A percentile compares a stretch with the other conserved stretches of the same genome.
phyloP scores from a whole-genome alignment of 2,113 vertebrate genomes.

The Etia nguti region DNA sequence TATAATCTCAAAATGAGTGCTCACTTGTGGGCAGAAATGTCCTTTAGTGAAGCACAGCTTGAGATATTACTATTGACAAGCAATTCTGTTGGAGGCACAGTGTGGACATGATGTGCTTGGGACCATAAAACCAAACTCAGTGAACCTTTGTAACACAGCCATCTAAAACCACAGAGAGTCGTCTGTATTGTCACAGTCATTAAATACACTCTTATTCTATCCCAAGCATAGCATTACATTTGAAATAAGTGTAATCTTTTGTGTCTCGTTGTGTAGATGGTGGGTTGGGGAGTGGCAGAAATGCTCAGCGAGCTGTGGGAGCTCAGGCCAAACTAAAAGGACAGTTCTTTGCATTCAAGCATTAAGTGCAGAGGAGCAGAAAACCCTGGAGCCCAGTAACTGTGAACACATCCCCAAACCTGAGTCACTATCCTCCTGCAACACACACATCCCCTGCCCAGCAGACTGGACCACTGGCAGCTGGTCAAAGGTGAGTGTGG shows the following conservation, averaged over 20 bases:
- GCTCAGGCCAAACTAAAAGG: slow-evolving; percentile 70
- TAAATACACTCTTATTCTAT: neutral
- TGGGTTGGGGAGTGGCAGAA: slow-evolving; percentile 88
- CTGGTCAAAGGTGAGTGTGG: slow-evolving; percentile 85
- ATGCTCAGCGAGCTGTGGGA: slow-evolving; percentile 83
- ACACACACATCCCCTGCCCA: slow-evolving; percentile 77
- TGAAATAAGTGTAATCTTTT: neutral
- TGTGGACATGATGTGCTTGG: neutral
- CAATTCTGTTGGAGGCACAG: neutral
- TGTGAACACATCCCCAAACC: slow-evolving; percentile 81
- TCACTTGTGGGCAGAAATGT: neutral
- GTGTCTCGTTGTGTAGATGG: slow-evolving; percentile 76
- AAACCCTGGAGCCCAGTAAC: slow-evolving; percentile 68
- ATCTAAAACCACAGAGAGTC: neutral
- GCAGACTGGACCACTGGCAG: slow-evolving; percentile 79
- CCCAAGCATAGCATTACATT: neutral
- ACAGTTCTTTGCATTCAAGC: slow-evolving; percentile 85
- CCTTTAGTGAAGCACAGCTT: neutral
- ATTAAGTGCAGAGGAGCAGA: slow-evolving; percentile 81
- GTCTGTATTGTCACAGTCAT: neutral
- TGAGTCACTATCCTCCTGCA: slow-evolving; percentile 67
- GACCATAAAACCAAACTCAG: neutral
- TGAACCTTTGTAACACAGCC: neutral
- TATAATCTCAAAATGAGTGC: neutral
- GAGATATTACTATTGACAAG: neutral